phyloP scores from a whole-genome alignment of 2,113 vertebrate genomes.

The Cacatua alba region DNA sequence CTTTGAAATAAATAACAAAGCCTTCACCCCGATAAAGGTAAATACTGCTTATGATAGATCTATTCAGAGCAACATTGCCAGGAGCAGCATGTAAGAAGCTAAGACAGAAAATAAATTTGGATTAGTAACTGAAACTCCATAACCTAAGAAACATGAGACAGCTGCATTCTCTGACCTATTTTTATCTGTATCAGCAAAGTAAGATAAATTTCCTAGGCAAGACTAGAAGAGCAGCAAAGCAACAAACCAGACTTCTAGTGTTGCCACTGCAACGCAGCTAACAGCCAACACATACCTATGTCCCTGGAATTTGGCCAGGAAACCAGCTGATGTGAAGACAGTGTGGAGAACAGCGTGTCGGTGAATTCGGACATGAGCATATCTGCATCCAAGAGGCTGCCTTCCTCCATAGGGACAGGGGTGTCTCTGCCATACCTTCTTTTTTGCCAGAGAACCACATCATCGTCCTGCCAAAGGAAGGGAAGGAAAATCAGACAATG shows the following conservation, averaged over 20 bases:
- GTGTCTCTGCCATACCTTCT: conserved; percentile 80
- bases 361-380: conserved; percentile 96
- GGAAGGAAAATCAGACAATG: background rate
- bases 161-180: background rate
- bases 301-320: conserved; percentile 93
- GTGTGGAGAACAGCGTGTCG: conserved; percentile 94
- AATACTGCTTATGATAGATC: background rate
- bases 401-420: conserved; percentile 94
- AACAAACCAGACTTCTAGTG: background rate
- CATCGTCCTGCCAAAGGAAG: conserved; percentile 86
- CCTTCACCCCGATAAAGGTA: background rate
- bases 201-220: background rate
- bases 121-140: background rate
- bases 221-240: background rate
- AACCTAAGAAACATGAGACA: background rate
- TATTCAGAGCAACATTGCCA: background rate
- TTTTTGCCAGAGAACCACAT: conserved; percentile 77
- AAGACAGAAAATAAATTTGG: background rate
- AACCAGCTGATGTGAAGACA: conserved; percentile 90
- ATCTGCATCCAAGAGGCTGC: conserved; percentile 90
- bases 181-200: background rate
- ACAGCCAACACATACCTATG: conserved; percentile 81
- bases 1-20: background rate
- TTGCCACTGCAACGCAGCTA: background rate
- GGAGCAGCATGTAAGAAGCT: background rate